A percentile compares a stretch with the other conserved stretches of the same genome.
These are phyloP conservation scores for Sinhomidia bicolor DNA, from an alignment of 2,888 invertebrate genomes.

Conservation along the genomic window DNA sequence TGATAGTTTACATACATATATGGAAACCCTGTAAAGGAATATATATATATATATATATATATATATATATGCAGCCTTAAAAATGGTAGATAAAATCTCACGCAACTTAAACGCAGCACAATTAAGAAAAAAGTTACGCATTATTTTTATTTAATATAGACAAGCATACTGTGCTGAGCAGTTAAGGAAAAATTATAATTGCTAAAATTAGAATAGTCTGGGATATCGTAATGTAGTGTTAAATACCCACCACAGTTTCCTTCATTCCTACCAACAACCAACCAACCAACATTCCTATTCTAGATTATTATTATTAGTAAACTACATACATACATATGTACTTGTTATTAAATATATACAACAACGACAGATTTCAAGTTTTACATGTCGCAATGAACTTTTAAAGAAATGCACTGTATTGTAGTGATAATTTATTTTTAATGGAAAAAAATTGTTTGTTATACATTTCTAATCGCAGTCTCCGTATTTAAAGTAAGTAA, in stretches of 20 bases:
- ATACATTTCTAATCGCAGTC: conserved; percentile 26
- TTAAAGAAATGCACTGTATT: conserved; percentile 27
- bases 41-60: no score
- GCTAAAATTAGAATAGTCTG: no score
- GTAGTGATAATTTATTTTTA: conserved; percentile 35
- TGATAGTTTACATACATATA: not conserved
- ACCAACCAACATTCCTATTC: not conserved
- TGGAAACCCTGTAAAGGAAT: no score
- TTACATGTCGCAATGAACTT: conserved; percentile 17
- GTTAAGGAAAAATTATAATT: not conserved
- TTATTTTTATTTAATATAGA: conserved; percentile 16
- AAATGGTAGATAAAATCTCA: conserved; percentile 8
- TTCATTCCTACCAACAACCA: conserved; percentile 1
- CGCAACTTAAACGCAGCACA: conserved; percentile 18
- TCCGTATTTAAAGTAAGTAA: not conserved
- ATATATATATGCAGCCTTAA: no score
- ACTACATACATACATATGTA: not conserved
- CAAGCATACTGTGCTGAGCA: not conserved
- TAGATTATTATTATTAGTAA: not conserved
- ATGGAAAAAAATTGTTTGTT: conserved; percentile 23
- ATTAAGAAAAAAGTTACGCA: not conserved
- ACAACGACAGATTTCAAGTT: conserved; percentile 6
- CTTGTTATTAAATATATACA: not conserved
- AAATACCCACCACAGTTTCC: not conserved
- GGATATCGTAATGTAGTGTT: no score